Percentiles rank a stretch among this genome's conserved stretches.
These are phyloP conservation scores for Picus viridis DNA, from an alignment of 2,797 vertebrate species.

Conservation along the genomic window DNA sequence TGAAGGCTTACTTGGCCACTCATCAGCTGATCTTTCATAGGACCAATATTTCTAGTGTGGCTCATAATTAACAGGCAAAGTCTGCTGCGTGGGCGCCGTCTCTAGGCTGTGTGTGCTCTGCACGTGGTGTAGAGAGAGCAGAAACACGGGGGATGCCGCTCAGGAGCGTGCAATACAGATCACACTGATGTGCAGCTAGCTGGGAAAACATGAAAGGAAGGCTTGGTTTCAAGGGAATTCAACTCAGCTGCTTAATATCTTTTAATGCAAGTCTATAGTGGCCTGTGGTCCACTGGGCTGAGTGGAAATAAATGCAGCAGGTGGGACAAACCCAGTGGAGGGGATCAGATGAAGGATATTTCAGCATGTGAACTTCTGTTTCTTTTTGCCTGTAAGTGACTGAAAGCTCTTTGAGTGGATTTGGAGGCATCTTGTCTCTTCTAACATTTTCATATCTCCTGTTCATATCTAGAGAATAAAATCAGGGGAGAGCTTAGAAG, in stretches of 20 bases:
- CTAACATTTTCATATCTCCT: neutral
- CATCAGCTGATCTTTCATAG: neutral
- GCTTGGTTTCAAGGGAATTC: neutral
- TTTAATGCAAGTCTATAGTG: neutral
- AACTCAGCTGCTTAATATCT: neutral
- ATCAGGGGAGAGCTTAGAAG: constrained; percentile 92
- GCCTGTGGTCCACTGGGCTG: neutral
- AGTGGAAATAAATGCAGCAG: neutral
- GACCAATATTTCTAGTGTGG: neutral
- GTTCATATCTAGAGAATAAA: constrained; percentile 87
- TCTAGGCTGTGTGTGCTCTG: neutral
- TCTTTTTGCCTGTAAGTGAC: neutral
- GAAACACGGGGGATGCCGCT: neutral
- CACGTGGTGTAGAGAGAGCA: neutral
- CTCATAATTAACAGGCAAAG: neutral
- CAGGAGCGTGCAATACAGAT: neutral
- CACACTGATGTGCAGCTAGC: neutral
- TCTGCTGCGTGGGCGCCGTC: neutral
- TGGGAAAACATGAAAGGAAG: neutral
- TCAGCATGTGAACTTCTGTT: neutral
- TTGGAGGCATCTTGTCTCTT: neutral
- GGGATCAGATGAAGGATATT: neutral
- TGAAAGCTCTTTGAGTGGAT: neutral
- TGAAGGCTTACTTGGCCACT: neutral
- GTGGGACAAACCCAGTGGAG: neutral